A percentile compares a stretch with the other conserved stretches of the same genome.
Evolutionary conservation across 2,888 invertebrate species (phyloP).

Genomic region (Euplexia lucipara): DNA sequence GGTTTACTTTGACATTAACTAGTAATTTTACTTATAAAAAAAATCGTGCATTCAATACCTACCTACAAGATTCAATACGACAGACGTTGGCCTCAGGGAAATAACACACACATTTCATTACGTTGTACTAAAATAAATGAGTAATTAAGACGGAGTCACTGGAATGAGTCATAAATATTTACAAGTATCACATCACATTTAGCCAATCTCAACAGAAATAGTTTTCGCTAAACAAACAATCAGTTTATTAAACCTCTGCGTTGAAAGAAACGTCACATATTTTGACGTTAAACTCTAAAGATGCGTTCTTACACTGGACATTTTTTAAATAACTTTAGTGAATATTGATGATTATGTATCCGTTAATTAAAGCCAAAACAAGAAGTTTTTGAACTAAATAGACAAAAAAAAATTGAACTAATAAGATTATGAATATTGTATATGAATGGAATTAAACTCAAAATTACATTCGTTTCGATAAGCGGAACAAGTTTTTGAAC

Average conservation of each 20-base stretch:
- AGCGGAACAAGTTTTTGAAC: constrained; percentile 57
- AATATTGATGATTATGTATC: background rate
- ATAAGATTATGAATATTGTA: background rate
- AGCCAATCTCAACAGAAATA: background rate
- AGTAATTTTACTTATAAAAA: constrained; percentile 43
- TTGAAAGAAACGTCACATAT: constrained; percentile 14
- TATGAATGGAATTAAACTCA: background rate
- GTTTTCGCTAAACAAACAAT: background rate
- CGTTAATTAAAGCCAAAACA: too few species aligned
- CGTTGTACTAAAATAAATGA: background rate
- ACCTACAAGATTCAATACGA: too few species aligned
- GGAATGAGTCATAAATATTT: constrained; percentile 10
- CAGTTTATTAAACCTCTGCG: background rate
- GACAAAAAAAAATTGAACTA: too few species aligned
- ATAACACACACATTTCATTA: constrained; percentile 2
- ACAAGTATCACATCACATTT: background rate
- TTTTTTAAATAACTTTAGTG: background rate
- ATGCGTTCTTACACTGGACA: constrained; percentile 25
- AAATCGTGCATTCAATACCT: constrained; percentile 17
- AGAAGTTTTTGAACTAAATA: too few species aligned
- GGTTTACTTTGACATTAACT: constrained; percentile 68
- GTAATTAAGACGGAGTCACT: background rate
- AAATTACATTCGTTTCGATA: background rate
- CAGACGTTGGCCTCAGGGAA: too few species aligned
- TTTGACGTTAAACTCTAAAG: constrained; percentile 16